Evolutionary conservation across 2,797 vertebrate species (phyloP), one percentile per base, ranked within the genome.

Genomic region (Nyctibius grandis): DNA sequence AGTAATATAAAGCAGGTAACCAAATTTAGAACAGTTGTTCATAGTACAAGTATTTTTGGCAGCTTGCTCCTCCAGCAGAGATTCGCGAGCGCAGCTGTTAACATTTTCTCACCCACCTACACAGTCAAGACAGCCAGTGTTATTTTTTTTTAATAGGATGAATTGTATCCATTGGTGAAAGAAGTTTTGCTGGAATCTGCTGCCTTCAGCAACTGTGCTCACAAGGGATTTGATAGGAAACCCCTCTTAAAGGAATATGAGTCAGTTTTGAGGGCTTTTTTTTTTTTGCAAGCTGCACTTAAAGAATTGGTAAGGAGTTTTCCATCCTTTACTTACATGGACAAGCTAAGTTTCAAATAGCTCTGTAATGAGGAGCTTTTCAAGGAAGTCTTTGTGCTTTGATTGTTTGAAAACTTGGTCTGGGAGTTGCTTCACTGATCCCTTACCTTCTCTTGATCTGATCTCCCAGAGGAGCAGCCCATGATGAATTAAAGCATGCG

Each of bases 101-200:
- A 79, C 85, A 96, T 97, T 96, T 95, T 96, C 96, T 96, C 93
- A 96, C 95, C 96, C 97, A 96, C 96, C 96, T 97, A 97, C 97
- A 96, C 95, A 94, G 93, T 57, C 90, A 96, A 89, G 45, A 79
- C 79, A 78, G 68, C 67, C 94, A 96, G 73, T 21, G 29, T 29
- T 31, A 15, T 42, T 94, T 89, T 85, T 85, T 80, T 64, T 19
- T 9, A 88, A 89, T 21, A 89, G 65, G 68, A 89, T 70, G 89
- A 96, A 93, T 92, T 95, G 48, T 61, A 73, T 74, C 79, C 90
- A 84, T 10, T 89, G 60, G 87, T 93, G 88, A 97, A 91, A 96
- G 64, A 85, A 94, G 56, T 74, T 91, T 78, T 96, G 60, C 76
- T 96, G 95, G 86, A 94, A 97, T 96, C 86, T 95, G 93, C 93